Evolutionary conservation across 2,888 invertebrate genomes (phyloP), one percentile per base, ranked within the genome.

Genomic region (Clepsis dumicolana): DNA sequence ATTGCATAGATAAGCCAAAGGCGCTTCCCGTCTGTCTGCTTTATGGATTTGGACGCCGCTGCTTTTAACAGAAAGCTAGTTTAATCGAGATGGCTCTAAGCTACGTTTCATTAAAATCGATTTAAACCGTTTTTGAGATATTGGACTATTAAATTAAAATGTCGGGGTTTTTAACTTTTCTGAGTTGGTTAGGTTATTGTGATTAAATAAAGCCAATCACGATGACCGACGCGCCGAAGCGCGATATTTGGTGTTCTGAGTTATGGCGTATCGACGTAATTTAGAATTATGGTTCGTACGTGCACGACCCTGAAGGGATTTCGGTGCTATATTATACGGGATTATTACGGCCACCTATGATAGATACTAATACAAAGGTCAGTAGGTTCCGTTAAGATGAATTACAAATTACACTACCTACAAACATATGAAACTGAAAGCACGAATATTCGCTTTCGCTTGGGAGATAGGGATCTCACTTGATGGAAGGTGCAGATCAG

Each of bases 161-260:
- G n/a, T n/a, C n/a, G n/a, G n/a, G n/a, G n/a, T n/a, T n/a, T n/a
- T n/a, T n/a, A n/a, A n/a, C n/a, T n/a, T n/a, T n/a, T n/a, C n/a
- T n/a, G n/a, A n/a, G n/a, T n/a, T n/a, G n/a, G 0, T 0, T 29
- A 8, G 29, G 7, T 57, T 50, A 32, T 52, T 41, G 52, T 65
- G 38, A 27, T 52, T 21, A n/a, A 27, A 21, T 21, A n/a, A 27
- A 21, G n/a, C 14, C 25, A 38, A 59, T 35, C 18, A 27, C 29
- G 54, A 44, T 44, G 54, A 64, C 54, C 25, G 32, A 21, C 3
- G 18, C 53, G 44, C 10, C 21, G 18, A 41, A 35, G 29, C 38
- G 16, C 21, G 53, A 54, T 56, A 56, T 64, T 64, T 56, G 57
- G 57, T 38, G n/a, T 24, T n/a, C 57, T 57, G 57, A 57, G 35